phyloP scores from a whole-genome alignment of 2,888 invertebrate genomes.

The Taenaris catops region DNA sequence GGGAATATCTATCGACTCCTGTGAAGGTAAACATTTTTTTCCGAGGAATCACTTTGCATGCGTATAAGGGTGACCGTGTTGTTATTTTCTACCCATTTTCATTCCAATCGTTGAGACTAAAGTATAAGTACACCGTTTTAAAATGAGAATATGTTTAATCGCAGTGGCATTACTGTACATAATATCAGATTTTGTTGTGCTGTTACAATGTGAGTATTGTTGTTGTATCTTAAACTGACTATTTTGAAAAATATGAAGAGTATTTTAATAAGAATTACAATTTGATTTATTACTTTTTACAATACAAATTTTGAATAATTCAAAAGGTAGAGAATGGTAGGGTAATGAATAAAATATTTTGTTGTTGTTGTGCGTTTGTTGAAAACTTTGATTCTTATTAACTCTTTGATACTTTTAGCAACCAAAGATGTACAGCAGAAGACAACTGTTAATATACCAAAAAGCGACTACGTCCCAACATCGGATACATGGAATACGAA shows the following conservation, averaged over 20 bases:
- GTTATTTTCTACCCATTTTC: constrained; percentile 11
- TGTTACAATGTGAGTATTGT: constrained; percentile 15
- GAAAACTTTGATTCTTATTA: neutral
- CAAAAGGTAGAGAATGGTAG: too few relatives aligned
- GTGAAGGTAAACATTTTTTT: constrained; percentile 35
- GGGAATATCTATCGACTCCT: constrained; percentile 26
- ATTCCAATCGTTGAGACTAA: neutral
- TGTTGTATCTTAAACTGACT: too few relatives aligned
- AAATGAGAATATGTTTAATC: constrained; percentile 13
- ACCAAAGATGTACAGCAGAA: constrained; percentile 22
- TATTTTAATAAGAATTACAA: too few relatives aligned
- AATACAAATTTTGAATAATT: too few relatives aligned
- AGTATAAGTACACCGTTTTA: constrained; percentile 6
- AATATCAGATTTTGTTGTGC: constrained; percentile 9
- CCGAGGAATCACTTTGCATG: constrained; percentile 21
- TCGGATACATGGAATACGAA: constrained; percentile 25
- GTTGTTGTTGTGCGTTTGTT: too few relatives aligned
- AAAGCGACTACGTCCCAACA: constrained; percentile 21
- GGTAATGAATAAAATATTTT: too few relatives aligned
- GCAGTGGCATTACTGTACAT: constrained; percentile 6
- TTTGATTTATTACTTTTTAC: too few relatives aligned
- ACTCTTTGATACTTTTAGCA: constrained; percentile 9
- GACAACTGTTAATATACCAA: constrained; percentile 22
- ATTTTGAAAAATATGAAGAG: too few relatives aligned
- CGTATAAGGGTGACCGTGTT: constrained; percentile 9